Percentiles rank a stretch among this genome's conserved stretches.
These are phyloP conservation scores for Vulpes lagopus DNA, from an alignment of 2,113 vertebrate genomes.

Conservation along the genomic window DNA sequence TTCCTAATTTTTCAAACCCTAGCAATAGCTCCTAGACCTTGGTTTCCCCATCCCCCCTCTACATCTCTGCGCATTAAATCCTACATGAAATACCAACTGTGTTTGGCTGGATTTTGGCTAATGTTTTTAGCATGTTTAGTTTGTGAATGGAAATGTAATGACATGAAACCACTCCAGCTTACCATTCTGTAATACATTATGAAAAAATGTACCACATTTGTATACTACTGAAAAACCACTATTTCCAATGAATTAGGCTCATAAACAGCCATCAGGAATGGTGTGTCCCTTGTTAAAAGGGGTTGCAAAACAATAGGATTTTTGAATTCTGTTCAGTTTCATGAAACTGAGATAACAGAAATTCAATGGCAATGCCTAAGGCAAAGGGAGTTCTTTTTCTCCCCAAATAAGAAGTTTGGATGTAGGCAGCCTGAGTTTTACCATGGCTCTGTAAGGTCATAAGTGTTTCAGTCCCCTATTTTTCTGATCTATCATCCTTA, in stretches of 20 bases:
- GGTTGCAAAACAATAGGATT: neutral
- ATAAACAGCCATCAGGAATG: neutral
- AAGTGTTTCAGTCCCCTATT: neutral
- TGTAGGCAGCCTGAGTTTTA: neutral
- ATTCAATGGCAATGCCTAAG: neutral
- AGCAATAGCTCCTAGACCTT: neutral
- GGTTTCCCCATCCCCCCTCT: neutral
- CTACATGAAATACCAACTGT: neutral
- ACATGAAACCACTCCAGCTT: conserved; percentile 18
- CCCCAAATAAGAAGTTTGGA: neutral
- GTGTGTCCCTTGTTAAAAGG: neutral
- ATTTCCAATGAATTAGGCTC: neutral
- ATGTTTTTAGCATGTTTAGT: conserved; percentile 2
- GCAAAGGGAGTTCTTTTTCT: conserved; percentile 5
- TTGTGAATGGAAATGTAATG: conserved; percentile 31
- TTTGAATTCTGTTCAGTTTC: neutral
- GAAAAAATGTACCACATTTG: neutral
- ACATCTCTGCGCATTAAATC: neutral
- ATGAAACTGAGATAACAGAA: neutral
- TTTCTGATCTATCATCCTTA: neutral
- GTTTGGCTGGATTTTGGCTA: neutral
- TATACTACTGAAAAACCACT: neutral
- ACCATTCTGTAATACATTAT: neutral
- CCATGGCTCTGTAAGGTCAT: neutral
- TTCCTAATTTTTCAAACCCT: neutral